These are phyloP conservation scores for Meandrina meandrites DNA, from an alignment of 92 coral and sea anemone genomes.

Conservation along the genomic window DNA sequence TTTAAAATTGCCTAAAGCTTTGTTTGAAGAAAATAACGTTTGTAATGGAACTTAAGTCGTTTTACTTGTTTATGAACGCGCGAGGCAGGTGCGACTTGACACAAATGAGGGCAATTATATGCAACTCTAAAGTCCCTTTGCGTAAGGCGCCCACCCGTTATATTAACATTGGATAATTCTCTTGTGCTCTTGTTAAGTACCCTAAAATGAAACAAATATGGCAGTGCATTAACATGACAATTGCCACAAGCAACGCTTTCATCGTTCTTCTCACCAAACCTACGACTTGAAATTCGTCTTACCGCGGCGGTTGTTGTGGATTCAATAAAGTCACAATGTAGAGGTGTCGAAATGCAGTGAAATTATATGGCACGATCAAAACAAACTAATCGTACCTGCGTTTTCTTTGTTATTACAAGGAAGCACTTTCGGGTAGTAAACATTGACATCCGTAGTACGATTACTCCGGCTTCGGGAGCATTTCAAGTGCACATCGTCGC, in stretches of 20 bases:
- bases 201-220: constrained; percentile 23
- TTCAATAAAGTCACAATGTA: constrained; percentile 3
- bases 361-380: neutral
- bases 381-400: constrained; percentile 18
- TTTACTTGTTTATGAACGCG: constrained; percentile 24
- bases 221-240: constrained; percentile 32
- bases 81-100: constrained; percentile 20
- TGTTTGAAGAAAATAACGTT: constrained; percentile 14
- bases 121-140: constrained; percentile 21
- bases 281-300: neutral
- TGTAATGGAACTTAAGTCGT: constrained; percentile 21
- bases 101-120: constrained; percentile 19
- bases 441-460: neutral
- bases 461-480: neutral
- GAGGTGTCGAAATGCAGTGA: constrained; percentile 8
- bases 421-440: neutral
- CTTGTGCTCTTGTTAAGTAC: constrained; percentile 16
- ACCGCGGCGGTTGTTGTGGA: constrained; percentile 4
- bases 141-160: constrained; percentile 27
- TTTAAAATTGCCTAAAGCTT: neutral
- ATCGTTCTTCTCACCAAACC: constrained; percentile 11
- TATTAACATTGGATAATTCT: constrained; percentile 21
- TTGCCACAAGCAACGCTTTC: constrained; percentile 21
- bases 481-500: neutral
- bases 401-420: neutral